Base-by-base conservation (phyloP, 2,888 invertebrate genomes). In the Thymelicus acteon region DNA sequence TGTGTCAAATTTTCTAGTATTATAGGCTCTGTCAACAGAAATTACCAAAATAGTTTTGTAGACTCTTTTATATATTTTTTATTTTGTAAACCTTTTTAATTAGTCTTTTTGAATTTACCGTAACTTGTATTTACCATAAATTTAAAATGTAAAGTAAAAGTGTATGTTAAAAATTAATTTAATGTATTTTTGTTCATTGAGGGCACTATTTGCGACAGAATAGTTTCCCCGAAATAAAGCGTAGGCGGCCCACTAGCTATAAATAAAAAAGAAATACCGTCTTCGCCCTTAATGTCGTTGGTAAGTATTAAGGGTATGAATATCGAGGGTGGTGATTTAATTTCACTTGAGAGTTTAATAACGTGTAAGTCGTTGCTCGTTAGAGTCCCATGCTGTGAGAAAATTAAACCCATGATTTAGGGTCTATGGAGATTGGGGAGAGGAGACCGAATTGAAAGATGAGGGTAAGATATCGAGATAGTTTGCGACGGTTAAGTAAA, bases 321-420 rank as follows among this genome's bases (percentile, higher is more conserved):
- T 66, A 63, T 66, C 57, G 24, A 66, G 48, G 60, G 60, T 24
- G 49, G 15, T 60, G 52, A 67, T 67, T 60, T 67, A 67, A 60
- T 67, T 67, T 19, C 39, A 49, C 65, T 71, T 70, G 57, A 57
- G 68, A 72, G 71, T 65, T 72, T 67, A 71, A 74, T 75, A 65
- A 65, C 44, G 57, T 47, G 58, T 48, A 58, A 57, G 66, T 66
- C 66, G 47, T 44, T 31, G 65, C 13, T 75, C 75, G 74, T 71
- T 72, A 74, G 61, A 40, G 69, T 65, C 71, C 66, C 76, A 67
- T 69, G 75, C 74, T 74, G 74, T 31, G 76, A 61, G 73, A 63
- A 72, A 73, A 75, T 75, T 75, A 73, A 75, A 72, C 67, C 69
- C 61, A 68, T 73, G 74, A 74, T 74, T 73, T 74, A 74, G 71